Conservation (phyloP, 1,140 invertebrate species). For the Agraylea sexmaculata region DNA sequence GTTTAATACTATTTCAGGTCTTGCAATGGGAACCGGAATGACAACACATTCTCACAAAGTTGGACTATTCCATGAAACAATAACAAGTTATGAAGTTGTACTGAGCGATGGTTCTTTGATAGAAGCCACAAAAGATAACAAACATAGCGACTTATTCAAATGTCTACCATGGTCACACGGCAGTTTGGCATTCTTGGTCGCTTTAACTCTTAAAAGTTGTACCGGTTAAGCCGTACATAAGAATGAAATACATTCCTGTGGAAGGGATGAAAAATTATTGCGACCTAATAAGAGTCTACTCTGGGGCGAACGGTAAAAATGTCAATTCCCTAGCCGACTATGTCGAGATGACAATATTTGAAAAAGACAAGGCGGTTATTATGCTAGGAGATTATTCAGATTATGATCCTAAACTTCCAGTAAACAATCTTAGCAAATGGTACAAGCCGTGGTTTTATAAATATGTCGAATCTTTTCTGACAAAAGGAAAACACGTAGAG, state of each 20-base stretch:
- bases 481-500: conserved; percentile 41
- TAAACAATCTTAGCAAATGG: conserved; percentile 64
- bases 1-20: conserved; percentile 52
- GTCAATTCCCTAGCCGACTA: conserved; percentile 57
- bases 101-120: conserved; percentile 59
- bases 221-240: conserved; percentile 53
- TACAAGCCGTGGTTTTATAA: conserved; percentile 83
- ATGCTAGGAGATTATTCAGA: conserved; percentile 55
- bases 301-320: conserved; percentile 36
- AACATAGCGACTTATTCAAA: conserved; percentile 62
- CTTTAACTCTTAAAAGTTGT: conserved; percentile 65
- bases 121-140: conserved; percentile 56
- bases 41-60: conserved; percentile 70
- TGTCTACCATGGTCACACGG: conserved; percentile 75
- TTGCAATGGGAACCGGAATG: conserved; percentile 73
- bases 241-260: conserved; percentile 59
- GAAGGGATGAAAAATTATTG: conserved; percentile 51
- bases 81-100: conserved; percentile 62
- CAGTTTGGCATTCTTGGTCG: conserved; percentile 67
- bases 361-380: conserved; percentile 53
- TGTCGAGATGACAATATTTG: conserved; percentile 65
- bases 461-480: conserved; percentile 51
- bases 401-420: conserved; percentile 28
- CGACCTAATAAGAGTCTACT: conserved; percentile 41
- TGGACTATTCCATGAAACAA: conserved; percentile 72